Base-by-base conservation (phyloP, 2,113 vertebrate genomes). In the Ptilonorhynchus violaceus region DNA sequence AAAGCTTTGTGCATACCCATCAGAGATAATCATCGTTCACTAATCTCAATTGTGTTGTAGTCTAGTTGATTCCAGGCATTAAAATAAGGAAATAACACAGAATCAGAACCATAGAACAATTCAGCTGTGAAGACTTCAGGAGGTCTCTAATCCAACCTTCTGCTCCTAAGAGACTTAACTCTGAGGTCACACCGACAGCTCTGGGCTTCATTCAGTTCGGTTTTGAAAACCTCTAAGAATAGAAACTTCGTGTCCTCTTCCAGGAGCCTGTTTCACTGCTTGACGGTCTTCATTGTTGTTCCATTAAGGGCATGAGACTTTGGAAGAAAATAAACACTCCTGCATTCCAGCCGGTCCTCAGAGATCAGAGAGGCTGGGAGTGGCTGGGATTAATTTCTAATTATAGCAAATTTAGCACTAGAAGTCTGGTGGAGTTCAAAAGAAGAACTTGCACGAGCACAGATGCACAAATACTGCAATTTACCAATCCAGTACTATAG, bases 391-490 rank as follows among this genome's bases (percentile, higher is more conserved):
- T 31, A 42, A 19, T 44, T 73, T 66, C 50, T 73, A 12, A 44
- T 23, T 58, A 44, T 13, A 33, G 11, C 7, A 1, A 37, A 37
- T 58, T 27, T 44, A 73, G 46, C 14, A 11, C 6, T 39, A 21
- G 12, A 50, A 58, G 8, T 50, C 17, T 58, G 31, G 15, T 19
- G 18, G 18, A 37, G 31, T 44, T 50, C 35, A 33, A 50, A 64
- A 42, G 22, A 25, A 35, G 22, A 25, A 35, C 10, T 56, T 41
- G 8, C 31, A 58, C 0, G 0, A 58, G 12, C 24, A 44, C 5
- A 58, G 17, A 31, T 11, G 25, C 25, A 37, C 14, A 73, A 73
- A 23, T 33, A 35, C 16, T 42, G 35, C 31, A 50, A 37, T 49
- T 58, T 73, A 28, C 17, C 10, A 23, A 16, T 20, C 11, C 20